Evolutionary conservation across 2,888 invertebrate genomes (phyloP), one percentile per base, ranked within the genome.

Genomic region (Glyphotaelius pellucidus): DNA sequence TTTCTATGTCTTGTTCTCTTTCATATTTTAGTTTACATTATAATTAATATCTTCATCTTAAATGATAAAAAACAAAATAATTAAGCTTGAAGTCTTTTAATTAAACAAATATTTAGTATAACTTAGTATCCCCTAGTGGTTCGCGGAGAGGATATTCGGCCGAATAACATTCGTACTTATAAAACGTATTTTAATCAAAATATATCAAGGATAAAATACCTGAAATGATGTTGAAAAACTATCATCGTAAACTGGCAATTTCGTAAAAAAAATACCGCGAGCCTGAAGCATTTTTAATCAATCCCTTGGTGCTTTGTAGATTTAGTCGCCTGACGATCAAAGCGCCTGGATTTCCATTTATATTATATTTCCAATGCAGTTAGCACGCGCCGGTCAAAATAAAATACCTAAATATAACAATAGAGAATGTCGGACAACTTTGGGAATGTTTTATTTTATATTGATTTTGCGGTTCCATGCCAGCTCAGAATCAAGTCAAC

Each of bases 321-420:
- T 42, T 67, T 67, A 67, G 67, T 42, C 38, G 9, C 30, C 38
- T 90, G 38, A 38, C 42, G 31, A 90, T 90, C 81, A 15, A 90
- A 83, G 83, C 83, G 35, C 32, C 42, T 19, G 38, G 42, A 89
- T 80, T 80, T 80, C 35, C 30, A 81, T 90, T 90, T 90, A 90
- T 90, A 80, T 90, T 90, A 38, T 80, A 81, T 80, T 80, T 90
- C 42, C 80, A n/a, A 42, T 42, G 80, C 80, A 38, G 67, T 81
- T 30, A 80, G n/a, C 42, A 47, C 90, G 67, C 42, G 32, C 79
- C 79, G 30, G 86, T 35, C 2, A 35, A 25, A 67, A 67, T n/a
- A n/a, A 67, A 67, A 67, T 67, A 67, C 3, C 1, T 38, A 38
- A 38, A 38, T 38, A 38, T 38, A 38, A 38, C 9, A 38, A 38